Evolutionary conservation across 64 coral and sea anemone genomes (phyloP).

Genomic region (Stichodactyla mertensii): DNA sequence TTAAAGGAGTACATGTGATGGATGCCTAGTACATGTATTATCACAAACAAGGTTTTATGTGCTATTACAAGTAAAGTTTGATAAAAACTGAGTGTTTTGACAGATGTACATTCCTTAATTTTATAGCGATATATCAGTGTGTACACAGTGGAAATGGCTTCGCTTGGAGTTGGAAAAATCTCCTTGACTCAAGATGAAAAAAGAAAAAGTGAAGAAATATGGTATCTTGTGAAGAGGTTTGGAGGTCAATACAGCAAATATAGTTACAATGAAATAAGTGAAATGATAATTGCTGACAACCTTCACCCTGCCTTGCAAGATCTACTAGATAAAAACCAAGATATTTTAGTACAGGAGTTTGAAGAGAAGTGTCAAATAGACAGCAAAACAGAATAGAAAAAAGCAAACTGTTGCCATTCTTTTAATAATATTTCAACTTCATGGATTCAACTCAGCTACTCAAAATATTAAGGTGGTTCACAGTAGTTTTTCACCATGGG

Average conservation of each 20-base stretch:
- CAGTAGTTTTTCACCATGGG: too few relatives aligned
- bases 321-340: constrained; percentile 54
- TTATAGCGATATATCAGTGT: constrained; percentile 60
- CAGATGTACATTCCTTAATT: too few relatives aligned
- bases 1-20: too few relatives aligned
- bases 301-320: constrained; percentile 54
- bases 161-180: constrained; percentile 60
- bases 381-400: neutral
- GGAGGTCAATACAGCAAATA: constrained; percentile 37
- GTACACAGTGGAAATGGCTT: constrained; percentile 50
- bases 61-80: too few relatives aligned
- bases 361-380: constrained; percentile 45
- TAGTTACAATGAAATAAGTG: constrained; percentile 77
- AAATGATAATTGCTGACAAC: constrained; percentile 59
- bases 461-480: too few relatives aligned
- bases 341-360: constrained; percentile 20
- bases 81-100: too few relatives aligned
- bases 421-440: too few relatives aligned
- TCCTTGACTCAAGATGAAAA: constrained; percentile 54
- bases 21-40: too few relatives aligned
- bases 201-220: constrained; percentile 51
- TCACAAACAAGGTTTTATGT: too few relatives aligned
- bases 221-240: constrained; percentile 54
- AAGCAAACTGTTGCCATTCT: too few relatives aligned
- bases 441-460: too few relatives aligned